Conservation (phyloP, 2,888 invertebrate species). For the Coelinius sp. region DNA sequence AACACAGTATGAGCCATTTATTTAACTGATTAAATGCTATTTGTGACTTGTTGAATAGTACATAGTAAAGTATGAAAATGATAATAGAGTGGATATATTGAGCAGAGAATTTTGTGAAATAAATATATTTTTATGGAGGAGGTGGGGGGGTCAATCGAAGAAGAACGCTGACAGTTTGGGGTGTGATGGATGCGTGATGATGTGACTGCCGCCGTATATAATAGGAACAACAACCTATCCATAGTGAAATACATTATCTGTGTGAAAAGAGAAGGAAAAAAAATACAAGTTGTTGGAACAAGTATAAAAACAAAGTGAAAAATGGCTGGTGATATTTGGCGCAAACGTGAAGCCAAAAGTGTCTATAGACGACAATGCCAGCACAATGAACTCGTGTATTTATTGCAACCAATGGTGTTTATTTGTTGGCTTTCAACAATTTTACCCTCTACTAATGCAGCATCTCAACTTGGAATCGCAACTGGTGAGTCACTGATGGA, state of each 20-base stretch:
- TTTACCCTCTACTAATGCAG: constrained; percentile 45
- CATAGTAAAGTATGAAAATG: not conserved
- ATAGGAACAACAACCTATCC: not conserved
- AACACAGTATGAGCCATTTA: not conserved
- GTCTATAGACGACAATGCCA: constrained; percentile 43
- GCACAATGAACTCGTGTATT: constrained; percentile 50
- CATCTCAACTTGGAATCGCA: constrained; percentile 54
- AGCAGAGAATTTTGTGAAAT: not conserved
- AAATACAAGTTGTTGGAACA: not conserved
- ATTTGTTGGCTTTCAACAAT: constrained; percentile 53
- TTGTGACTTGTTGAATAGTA: not conserved
- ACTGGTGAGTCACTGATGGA: constrained; percentile 56
- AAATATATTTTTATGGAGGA: not conserved
- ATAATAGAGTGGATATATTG: not conserved
- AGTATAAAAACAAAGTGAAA: constrained; percentile 11
- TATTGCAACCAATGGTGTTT: constrained; percentile 54
- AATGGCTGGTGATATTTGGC: constrained; percentile 62
- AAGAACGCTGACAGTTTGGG: not conserved
- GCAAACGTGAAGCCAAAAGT: constrained; percentile 34
- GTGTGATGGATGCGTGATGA: not conserved
- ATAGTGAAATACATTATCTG: not conserved
- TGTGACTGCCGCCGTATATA: no score
- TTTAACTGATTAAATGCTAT: not conserved
- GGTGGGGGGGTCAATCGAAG: no score
- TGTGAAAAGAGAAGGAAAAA: not conserved